phyloP scores from a whole-genome alignment of 2,797 vertebrate genomes.

The Pangasius mekongensis region DNA sequence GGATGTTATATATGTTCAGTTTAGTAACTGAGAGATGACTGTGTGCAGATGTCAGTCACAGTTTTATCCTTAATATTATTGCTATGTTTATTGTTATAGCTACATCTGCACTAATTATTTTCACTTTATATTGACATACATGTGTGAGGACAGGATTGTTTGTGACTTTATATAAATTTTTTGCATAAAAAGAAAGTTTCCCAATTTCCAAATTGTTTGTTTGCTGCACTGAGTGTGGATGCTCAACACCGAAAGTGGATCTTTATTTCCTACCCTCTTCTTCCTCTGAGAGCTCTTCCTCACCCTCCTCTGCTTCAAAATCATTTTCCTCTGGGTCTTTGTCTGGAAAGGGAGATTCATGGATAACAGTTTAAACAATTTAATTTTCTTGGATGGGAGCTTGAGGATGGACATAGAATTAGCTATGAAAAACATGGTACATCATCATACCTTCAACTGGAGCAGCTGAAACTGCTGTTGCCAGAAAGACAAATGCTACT shows the following conservation, averaged over 20 bases:
- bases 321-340: conserved; percentile 72
- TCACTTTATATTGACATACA: not conserved
- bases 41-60: not conserved
- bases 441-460: conserved; percentile 75
- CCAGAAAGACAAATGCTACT: conserved; percentile 66
- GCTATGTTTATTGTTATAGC: not conserved
- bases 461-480: conserved; percentile 63
- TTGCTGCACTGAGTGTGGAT: not conserved
- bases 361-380: not conserved
- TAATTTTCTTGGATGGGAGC: not conserved
- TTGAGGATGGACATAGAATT: not conserved
- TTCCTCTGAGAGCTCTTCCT: conserved; percentile 78
- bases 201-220: not conserved
- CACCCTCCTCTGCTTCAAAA: conserved; percentile 71
- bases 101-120: conserved; percentile 8
- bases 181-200: not conserved
- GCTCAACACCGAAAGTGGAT: conserved; percentile 1
- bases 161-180: not conserved
- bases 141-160: not conserved
- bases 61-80: conserved; percentile 22
- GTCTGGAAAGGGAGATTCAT: conserved; percentile 66
- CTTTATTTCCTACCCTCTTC: conserved; percentile 74
- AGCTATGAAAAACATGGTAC: not conserved
- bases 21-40: not conserved
- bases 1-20: not conserved